Base-by-base conservation (phyloP, 2,888 invertebrate genomes). In the Strigamia maritima region DNA sequence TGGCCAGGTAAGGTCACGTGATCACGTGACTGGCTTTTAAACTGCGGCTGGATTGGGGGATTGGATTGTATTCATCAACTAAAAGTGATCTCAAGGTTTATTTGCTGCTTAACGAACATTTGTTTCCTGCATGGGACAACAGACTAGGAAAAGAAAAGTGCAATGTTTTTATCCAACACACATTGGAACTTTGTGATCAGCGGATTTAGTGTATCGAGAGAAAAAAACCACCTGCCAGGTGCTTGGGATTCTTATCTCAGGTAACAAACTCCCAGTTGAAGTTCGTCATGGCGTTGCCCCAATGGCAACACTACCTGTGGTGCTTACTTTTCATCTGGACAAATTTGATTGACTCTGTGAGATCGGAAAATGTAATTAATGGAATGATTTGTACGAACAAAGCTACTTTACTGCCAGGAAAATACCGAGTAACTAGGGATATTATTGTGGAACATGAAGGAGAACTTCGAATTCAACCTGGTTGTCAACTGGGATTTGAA, bases 401-500 rank as follows among this genome's bases (percentile, higher is more conserved):
- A 60, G 60, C 60, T 1, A 60, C 60, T 60, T 60, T 60, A 60
- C 19, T n/a, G 6, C 94, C 28, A 6, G 7, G 7, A 16, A 60
- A 22, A n/a, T 95, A 92, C 85, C 87, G 92, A 83, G 88, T 94
- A 28, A 89, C 92, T 81, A 92, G 93, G 84, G 94, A 95, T 87
- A 88, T 96, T 80, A 89, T 93, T 83, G 89, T 97, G 78, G 92
- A 93, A 83, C 89, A 90, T 82, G 91, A 91, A 81, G 94, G 92
- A 0, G 92, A 93, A 84, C 88, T 98, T 83, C 89, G 92, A 79
- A 91, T 98, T 80, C 95, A 96, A 85, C 91, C 97, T 16, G 98
- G 98, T 31, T 95, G 96, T 0, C 92, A 92, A 84, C 88, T 99
- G 79, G 90, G 92, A 83, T 96, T 98, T 86, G 93, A 93, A 6